phyloP scores from a whole-genome alignment of 2,888 invertebrate genomes.

The Bruchidius siliquastri region DNA sequence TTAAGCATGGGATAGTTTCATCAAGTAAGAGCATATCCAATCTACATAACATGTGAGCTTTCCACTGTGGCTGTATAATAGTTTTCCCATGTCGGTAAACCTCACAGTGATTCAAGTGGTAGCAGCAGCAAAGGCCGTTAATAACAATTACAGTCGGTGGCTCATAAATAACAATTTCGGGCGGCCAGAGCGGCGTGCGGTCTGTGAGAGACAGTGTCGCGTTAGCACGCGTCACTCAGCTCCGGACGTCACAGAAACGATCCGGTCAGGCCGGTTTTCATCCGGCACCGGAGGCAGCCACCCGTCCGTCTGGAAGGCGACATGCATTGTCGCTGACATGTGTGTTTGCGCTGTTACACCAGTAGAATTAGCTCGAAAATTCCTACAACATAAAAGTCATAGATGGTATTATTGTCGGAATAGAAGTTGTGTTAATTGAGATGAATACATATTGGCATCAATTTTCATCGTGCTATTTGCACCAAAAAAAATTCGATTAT shows the following conservation, averaged over 20 bases:
- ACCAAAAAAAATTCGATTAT: no score
- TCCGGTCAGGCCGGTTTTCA: conserved; percentile 7
- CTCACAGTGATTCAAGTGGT: neutral
- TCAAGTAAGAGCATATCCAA: no score
- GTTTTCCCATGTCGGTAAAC: conserved; percentile 1
- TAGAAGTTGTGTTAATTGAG: no score
- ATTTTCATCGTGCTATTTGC: no score
- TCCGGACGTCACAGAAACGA: conserved; percentile 19
- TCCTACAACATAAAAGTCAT: neutral
- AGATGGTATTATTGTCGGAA: no score
- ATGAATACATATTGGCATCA: no score
- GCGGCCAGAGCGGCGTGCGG: neutral
- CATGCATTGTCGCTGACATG: conserved; percentile 19
- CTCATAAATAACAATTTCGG: neutral
- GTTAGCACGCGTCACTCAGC: conserved; percentile 15
- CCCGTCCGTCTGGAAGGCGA: neutral
- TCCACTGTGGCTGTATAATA: neutral
- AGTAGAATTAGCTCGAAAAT: neutral
- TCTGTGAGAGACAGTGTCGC: neutral
- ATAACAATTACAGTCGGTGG: neutral
- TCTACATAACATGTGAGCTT: neutral
- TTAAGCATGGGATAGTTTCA: no score
- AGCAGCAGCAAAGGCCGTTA: neutral
- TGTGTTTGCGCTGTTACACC: neutral
- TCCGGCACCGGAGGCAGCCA: neutral